Evolutionary conservation across 2,888 invertebrate genomes (phyloP), one percentile per base, ranked within the genome.

Genomic region (Hetaerina titia): DNA sequence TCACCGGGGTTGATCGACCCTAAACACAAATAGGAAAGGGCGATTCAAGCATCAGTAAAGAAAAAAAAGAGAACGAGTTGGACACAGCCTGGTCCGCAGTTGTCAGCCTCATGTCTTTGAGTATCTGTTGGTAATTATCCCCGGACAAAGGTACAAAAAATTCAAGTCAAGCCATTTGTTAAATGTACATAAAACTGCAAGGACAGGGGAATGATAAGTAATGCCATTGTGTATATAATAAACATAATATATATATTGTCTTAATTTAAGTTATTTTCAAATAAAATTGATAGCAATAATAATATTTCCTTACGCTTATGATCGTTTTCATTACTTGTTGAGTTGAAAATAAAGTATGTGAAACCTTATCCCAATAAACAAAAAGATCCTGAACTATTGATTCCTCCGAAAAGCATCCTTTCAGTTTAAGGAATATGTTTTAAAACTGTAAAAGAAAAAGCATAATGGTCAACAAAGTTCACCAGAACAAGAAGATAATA

Each of bases 211-310:
- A 92, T 56, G 69, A 64, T 81, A 92, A 92, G 69, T 57, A 69
- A 92, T 92, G 64, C 92, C 64, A 69, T 69, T 64, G 13, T 92
- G 92, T 92, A 92, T 56, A 92, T 92, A 92, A 58, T 89, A 57
- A 89, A 45, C 56, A 92, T 69, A 22, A 92, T 64, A 22, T 11
- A 81, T 81, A 31, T 81, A 81, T 31, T 81, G 81, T 81, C 31
- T 81, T 25, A 56, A 69, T 7, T 92, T 92, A 92, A 92, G 64
- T 92, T 92, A 92, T 92, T 92, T 64, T 64, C 31, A 92, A 92
- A 92, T 92, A 92, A 92, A 92, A 69, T 22, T 22, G 89, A 25
- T 92, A 74, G 57, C n/a, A 92, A 92, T n/a, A 69, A 64, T 56
- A 69, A 56, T 45, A 19, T 92, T 89, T 89, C 19, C 9, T 22